Percentiles rank a stretch among this genome's conserved stretches.
Evolutionary conservation across 2,888 invertebrate species (phyloP).

Genomic region (Bombyx huttoni): DNA sequence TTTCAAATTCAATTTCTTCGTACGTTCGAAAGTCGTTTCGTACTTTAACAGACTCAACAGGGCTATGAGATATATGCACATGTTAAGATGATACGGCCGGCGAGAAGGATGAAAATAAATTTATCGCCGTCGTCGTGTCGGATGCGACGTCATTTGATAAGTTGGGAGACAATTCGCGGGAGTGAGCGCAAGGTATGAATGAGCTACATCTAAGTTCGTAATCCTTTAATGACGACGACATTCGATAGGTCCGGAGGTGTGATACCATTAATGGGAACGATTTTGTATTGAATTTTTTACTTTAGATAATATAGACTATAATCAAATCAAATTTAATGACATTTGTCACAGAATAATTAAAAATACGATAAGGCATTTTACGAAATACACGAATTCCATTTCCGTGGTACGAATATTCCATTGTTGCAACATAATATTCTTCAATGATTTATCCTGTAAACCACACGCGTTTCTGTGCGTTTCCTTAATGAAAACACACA

Average conservation of each 20-base stretch:
- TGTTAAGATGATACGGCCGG: conserved; percentile 31
- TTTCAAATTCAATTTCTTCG: conserved; percentile 4
- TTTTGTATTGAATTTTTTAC: no score
- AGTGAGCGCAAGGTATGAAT: conserved; percentile 50
- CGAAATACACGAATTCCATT: neutral
- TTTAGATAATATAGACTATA: no score
- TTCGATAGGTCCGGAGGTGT: conserved; percentile 24
- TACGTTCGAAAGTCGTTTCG: neutral
- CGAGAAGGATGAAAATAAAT: conserved; percentile 68
- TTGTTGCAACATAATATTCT: neutral
- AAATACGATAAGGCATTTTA: neutral
- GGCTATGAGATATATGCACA: conserved; percentile 5
- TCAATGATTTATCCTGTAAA: neutral
- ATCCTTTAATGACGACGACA: conserved; percentile 46
- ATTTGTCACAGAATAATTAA: conserved; percentile 6
- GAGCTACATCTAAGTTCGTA: conserved; percentile 28
- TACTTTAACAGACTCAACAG: no score
- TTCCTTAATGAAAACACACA: conserved; percentile 66
- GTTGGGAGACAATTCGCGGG: conserved; percentile 43
- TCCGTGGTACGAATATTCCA: neutral
- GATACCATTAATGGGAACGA: no score
- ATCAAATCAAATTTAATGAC: conserved; percentile 4
- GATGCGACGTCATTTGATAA: conserved; percentile 42
- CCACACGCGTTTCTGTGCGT: conserved; percentile 11
- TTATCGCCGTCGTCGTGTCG: conserved; percentile 55